These are phyloP conservation scores for Scaptomyza flava DNA, from an alignment of 2,888 invertebrate species.

Conservation along the genomic window DNA sequence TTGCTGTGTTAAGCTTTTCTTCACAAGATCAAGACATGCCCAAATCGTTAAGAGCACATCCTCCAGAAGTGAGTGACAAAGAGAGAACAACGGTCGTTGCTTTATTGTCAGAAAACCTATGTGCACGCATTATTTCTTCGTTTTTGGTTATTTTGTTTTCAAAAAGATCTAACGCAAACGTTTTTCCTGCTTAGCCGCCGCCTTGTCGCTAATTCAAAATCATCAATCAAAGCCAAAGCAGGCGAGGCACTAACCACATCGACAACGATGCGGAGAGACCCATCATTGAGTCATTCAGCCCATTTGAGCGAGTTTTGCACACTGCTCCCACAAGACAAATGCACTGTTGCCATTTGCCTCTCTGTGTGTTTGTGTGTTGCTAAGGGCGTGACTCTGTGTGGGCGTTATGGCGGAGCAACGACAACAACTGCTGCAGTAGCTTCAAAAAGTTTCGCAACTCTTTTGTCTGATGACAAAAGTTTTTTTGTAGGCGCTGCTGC, in stretches of 20 bases:
- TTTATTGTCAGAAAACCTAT: slow-evolving; percentile 64
- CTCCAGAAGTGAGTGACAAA: neutral
- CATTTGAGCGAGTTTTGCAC: slow-evolving; percentile 40
- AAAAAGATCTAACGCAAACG: slow-evolving; percentile 53
- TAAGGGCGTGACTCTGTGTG: slow-evolving; percentile 31
- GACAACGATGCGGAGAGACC: slow-evolving; percentile 13
- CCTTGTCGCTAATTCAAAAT: slow-evolving; percentile 75
- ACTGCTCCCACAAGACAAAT: slow-evolving; percentile 50
- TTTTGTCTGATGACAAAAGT: slow-evolving; percentile 79
- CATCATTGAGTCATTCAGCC: slow-evolving; percentile 48
- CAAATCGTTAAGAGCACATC: slow-evolving; percentile 56
- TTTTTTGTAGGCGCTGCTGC: slow-evolving; percentile 69
- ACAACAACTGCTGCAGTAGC: slow-evolving; percentile 9
- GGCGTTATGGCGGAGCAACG: slow-evolving; percentile 18
- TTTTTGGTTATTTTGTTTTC: slow-evolving; percentile 23
- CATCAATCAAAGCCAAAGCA: slow-evolving; percentile 70
- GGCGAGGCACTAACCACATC: slow-evolving; percentile 31
- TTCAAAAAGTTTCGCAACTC: slow-evolving; percentile 63
- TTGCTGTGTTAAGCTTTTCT: slow-evolving; percentile 26
- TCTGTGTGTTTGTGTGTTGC: slow-evolving; percentile 42
- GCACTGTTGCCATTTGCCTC: slow-evolving; percentile 42
- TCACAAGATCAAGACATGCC: slow-evolving; percentile 61
- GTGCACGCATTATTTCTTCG: slow-evolving; percentile 52
- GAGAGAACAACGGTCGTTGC: slow-evolving; percentile 38
- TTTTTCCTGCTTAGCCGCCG: slow-evolving; percentile 58